phyloP scores from a whole-genome alignment of 2,797 vertebrate species.

The Otolemur crassicaudatus region DNA sequence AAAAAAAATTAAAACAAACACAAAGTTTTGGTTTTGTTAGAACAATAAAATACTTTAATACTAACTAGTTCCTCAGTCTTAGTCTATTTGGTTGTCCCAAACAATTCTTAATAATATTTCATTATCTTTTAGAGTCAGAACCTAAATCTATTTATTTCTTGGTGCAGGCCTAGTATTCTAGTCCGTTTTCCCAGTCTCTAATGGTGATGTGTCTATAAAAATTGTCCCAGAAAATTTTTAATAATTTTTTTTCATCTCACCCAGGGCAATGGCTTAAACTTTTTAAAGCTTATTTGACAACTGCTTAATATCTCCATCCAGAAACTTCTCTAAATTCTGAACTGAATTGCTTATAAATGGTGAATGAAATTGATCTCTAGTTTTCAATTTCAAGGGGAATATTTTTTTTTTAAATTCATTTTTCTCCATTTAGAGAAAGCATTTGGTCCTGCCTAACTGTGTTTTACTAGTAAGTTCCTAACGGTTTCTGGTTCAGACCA shows the following conservation, averaged over 20 bases:
- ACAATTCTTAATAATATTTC: not conserved
- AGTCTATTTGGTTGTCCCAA: not conserved
- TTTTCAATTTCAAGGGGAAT: not conserved
- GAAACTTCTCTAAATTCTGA: not conserved
- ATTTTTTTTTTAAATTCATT: slow-evolving; percentile 25
- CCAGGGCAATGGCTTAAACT: not conserved
- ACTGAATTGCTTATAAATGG: not conserved
- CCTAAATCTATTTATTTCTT: not conserved
- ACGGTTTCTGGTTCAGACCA: slow-evolving; percentile 12
- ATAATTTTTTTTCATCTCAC: not conserved
- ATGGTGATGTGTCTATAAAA: not conserved
- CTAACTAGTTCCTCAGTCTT: not conserved
- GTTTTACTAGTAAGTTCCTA: not conserved
- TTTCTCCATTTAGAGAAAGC: slow-evolving; percentile 20
- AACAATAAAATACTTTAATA: not conserved
- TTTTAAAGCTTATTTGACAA: not conserved
- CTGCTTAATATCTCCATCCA: not conserved
- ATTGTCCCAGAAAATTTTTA: not conserved
- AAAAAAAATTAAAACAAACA: not conserved
- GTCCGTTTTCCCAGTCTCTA: not conserved
- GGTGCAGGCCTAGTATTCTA: not conserved
- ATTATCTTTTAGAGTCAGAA: not conserved
- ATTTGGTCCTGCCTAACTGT: not conserved
- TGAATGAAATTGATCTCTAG: slow-evolving; percentile 28
- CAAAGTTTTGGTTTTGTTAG: not conserved